Conservation (phyloP, 2,797 vertebrate genomes). For the Sebastes wilsoni region DNA sequence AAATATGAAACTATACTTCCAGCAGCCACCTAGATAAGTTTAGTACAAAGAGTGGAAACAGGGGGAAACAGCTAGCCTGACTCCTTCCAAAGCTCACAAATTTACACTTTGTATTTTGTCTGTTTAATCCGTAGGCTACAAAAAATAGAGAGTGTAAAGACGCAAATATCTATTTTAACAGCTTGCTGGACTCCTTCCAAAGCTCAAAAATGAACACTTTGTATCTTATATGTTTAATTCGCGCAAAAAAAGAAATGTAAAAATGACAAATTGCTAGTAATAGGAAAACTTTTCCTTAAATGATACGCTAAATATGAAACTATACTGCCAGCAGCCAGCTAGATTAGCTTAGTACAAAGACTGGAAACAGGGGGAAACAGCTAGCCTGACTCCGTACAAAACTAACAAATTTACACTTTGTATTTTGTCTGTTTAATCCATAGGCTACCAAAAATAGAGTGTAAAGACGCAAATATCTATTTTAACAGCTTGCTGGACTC, state of each 20-base stretch:
- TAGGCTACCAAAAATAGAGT: too few relatives aligned
- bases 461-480: too few relatives aligned
- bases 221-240: too few relatives aligned
- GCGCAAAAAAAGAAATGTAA: not conserved
- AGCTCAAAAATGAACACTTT: not conserved
- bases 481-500: too few relatives aligned
- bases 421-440: too few relatives aligned
- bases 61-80: not conserved
- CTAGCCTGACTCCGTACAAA: too few relatives aligned
- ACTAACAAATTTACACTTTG: not conserved
- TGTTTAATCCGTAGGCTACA: too few relatives aligned
- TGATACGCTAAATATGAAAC: not conserved
- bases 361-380: not conserved
- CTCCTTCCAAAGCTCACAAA: not conserved
- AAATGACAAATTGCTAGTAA: not conserved
- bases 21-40: not conserved
- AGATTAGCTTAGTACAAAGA: not conserved
- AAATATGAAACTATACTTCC: too few relatives aligned
- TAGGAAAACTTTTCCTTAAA: too few relatives aligned
- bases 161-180: not conserved
- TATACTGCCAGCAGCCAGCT: not conserved
- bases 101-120: too few relatives aligned
- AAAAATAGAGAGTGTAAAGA: not conserved
- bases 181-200: too few relatives aligned
- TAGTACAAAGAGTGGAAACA: not conserved